A percentile compares a stretch with the other conserved stretches of the same genome.
Evolutionary conservation across 2,797 vertebrate genomes (phyloP).

Genomic region (Lithobates pipiens): DNA sequence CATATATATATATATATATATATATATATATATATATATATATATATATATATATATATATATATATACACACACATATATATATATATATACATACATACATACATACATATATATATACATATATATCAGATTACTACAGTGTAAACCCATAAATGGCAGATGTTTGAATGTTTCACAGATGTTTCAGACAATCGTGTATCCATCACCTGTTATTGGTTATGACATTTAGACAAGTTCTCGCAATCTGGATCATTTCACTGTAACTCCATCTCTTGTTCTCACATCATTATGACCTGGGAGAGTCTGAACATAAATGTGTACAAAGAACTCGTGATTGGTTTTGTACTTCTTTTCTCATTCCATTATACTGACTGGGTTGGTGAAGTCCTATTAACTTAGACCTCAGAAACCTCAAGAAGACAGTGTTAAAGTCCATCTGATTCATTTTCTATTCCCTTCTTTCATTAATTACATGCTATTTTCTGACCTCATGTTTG

Average conservation of each 20-base stretch:
- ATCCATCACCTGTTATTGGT: not conserved
- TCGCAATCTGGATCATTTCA: not conserved
- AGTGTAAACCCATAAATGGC: no score
- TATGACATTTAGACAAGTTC: not conserved
- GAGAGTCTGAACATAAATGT: constrained; percentile 4
- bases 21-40: no score
- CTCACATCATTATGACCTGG: not conserved
- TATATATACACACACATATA: no score
- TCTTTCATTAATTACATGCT: constrained; percentile 46
- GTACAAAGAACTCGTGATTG: constrained; percentile 6
- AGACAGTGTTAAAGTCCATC: constrained; percentile 17
- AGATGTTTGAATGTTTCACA: no score
- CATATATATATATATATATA: no score
- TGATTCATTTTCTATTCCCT: constrained; percentile 38
- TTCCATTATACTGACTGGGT: constrained; percentile 24
- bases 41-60: no score
- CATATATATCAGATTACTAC: no score
- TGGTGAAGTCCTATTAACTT: constrained; percentile 28
- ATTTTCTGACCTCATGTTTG: constrained; percentile 37
- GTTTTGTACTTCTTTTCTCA: constrained; percentile 7
- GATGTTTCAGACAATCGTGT: no score
- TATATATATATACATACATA: no score
- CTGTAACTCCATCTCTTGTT: constrained; percentile 3
- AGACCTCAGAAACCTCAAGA: constrained; percentile 35
- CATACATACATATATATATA: no score